Conservation (phyloP, 2,797 vertebrate species). For the Oreonectes daqikongensis region DNA sequence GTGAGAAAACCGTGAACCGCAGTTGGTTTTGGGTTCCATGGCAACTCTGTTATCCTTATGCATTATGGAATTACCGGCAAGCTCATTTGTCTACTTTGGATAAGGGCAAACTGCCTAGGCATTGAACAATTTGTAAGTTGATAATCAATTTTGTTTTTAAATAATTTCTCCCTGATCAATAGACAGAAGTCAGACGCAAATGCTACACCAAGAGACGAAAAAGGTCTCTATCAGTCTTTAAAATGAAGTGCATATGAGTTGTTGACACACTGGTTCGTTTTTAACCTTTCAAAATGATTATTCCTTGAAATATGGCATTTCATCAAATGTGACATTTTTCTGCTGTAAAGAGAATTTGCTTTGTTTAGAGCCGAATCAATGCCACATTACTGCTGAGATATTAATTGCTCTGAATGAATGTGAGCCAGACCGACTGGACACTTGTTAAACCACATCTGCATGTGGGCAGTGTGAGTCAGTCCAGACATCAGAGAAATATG, state of each 20-base stretch:
- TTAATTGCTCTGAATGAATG: constrained; percentile 38
- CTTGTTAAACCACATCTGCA: constrained; percentile 44
- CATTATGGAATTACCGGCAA: constrained; percentile 1
- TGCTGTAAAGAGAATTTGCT: constrained; percentile 9
- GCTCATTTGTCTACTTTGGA: constrained; percentile 24
- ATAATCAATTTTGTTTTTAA: constrained; percentile 22
- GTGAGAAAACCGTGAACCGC: neutral
- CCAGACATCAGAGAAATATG: constrained; percentile 14
- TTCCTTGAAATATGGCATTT: neutral
- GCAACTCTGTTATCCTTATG: constrained; percentile 16
- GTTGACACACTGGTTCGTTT: neutral
- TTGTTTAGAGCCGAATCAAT: constrained; percentile 30
- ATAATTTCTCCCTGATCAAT: constrained; percentile 24
- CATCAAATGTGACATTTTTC: neutral
- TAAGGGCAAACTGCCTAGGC: constrained; percentile 16
- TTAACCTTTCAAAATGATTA: neutral
- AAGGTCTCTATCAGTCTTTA: constrained; percentile 2
- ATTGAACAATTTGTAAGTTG: constrained; percentile 28
- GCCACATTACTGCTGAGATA: constrained; percentile 25
- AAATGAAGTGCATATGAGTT: constrained; percentile 3
- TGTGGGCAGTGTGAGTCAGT: constrained; percentile 38
- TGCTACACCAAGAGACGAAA: constrained; percentile 12
- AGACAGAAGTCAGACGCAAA: constrained; percentile 26
- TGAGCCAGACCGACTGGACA: constrained; percentile 41
- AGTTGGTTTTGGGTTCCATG: constrained; percentile 12